Conservation (phyloP, 2,888 invertebrate species). For the Marronus borbonicus region DNA sequence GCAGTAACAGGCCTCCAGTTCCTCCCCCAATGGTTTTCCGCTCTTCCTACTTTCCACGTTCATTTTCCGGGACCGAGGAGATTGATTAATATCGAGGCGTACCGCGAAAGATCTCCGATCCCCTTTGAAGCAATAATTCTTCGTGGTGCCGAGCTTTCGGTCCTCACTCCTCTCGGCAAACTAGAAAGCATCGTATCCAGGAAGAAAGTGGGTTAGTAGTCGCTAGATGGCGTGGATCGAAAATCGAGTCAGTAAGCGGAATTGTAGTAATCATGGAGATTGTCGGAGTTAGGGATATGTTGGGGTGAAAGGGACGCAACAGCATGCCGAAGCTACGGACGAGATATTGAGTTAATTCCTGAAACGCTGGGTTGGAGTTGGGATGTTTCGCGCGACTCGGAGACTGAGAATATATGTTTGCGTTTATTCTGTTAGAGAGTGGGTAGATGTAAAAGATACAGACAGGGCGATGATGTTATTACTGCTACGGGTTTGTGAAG, state of each 20-base stretch:
- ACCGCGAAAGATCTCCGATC: conserved; percentile 7
- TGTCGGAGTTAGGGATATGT: background rate
- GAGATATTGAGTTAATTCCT: background rate
- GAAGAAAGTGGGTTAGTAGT: conserved; percentile 8
- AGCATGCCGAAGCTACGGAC: background rate
- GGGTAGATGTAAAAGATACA: background rate
- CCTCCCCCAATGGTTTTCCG: background rate
- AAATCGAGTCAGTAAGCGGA: conserved; percentile 6
- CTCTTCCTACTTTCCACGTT: background rate
- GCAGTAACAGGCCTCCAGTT: background rate
- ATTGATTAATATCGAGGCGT: conserved; percentile 2
- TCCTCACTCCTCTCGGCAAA: background rate
- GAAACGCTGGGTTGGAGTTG: background rate
- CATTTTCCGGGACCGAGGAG: background rate
- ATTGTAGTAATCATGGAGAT: background rate
- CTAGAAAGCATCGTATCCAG: background rate
- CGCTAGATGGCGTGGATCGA: background rate
- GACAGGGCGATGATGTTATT: background rate
- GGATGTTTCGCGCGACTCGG: too few relatives aligned
- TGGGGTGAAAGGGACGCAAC: background rate
- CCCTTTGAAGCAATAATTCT: conserved; percentile 6
- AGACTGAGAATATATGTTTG: background rate
- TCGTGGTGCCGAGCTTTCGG: background rate
- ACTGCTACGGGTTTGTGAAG: background rate
- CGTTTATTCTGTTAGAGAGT: background rate